These are phyloP conservation scores for Polyommatus icarus DNA, from an alignment of 2,888 invertebrate species.

Conservation along the genomic window DNA sequence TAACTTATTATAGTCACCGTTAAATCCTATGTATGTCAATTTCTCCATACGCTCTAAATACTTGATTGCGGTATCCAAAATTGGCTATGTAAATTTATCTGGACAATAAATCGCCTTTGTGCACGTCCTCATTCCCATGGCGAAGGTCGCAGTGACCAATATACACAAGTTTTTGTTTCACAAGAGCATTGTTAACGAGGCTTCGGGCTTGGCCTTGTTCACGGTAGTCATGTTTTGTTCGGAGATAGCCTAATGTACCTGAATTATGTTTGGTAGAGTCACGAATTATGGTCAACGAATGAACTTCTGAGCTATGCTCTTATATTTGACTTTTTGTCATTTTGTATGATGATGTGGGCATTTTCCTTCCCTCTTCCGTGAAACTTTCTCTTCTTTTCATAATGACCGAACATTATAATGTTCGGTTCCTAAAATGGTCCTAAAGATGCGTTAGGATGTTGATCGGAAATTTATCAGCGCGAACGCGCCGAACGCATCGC, in stretches of 20 bases:
- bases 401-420: too few species aligned
- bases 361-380: background rate
- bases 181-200: slow-evolving; percentile 27
- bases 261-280: background rate
- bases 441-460: background rate
- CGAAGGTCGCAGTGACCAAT: slow-evolving; percentile 37
- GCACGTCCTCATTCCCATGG: slow-evolving; percentile 38
- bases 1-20: too few species aligned
- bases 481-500: too few species aligned
- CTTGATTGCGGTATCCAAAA: slow-evolving; percentile 4
- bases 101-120: slow-evolving; percentile 31
- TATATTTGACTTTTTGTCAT: background rate
- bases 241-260: slow-evolving; percentile 22
- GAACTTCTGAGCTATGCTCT: background rate
- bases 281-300: background rate
- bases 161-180: slow-evolving; percentile 33
- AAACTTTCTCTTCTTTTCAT: background rate
- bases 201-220: slow-evolving; percentile 28
- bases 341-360: too few species aligned
- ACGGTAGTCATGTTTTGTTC: slow-evolving; percentile 28
- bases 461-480: too few species aligned
- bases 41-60: slow-evolving; percentile 7
- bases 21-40: background rate
- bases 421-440: background rate
- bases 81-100: slow-evolving; percentile 23